phyloP scores from a whole-genome alignment of 2,113 vertebrate species.

The Salvelinus alpinus region DNA sequence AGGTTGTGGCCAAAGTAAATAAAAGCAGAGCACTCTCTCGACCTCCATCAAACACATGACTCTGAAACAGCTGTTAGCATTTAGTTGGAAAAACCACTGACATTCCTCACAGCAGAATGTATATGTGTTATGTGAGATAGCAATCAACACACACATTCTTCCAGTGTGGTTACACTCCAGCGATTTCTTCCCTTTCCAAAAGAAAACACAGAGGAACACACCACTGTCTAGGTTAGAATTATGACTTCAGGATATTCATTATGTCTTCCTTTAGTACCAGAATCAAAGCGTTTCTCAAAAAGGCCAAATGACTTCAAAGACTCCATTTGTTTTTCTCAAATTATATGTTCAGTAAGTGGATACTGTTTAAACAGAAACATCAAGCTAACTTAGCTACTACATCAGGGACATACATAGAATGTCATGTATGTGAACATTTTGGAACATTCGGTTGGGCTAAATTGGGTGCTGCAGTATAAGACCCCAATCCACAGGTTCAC shows the following conservation, averaged over 20 bases:
- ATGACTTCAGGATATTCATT: slow-evolving; percentile 51
- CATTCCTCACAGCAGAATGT: slow-evolving; percentile 82
- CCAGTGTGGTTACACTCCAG: slow-evolving; percentile 72
- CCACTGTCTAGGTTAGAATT: slow-evolving; percentile 58
- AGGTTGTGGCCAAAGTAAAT: slow-evolving; percentile 84
- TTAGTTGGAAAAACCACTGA: slow-evolving; percentile 84
- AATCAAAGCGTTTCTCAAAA: slow-evolving; percentile 35
- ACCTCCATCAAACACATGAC: slow-evolving; percentile 86
- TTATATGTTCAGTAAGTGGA: slow-evolving; percentile 27
- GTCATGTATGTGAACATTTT: background rate
- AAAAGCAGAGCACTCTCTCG: slow-evolving; percentile 68
- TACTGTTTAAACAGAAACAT: background rate
- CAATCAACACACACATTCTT: slow-evolving; percentile 77
- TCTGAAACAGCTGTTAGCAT: slow-evolving; percentile 93
- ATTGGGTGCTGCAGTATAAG: background rate
- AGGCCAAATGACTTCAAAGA: background rate
- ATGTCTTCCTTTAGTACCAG: slow-evolving; percentile 37
- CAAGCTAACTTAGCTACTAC: background rate
- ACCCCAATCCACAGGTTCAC: background rate
- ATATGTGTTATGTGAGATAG: slow-evolving; percentile 80
- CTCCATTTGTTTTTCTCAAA: background rate
- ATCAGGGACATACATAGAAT: background rate
- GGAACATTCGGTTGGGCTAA: background rate
- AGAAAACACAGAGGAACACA: slow-evolving; percentile 71
- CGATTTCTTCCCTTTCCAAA: slow-evolving; percentile 73